phyloP scores from a whole-genome alignment of 2,113 vertebrate genomes.

The Lophius piscatorius region DNA sequence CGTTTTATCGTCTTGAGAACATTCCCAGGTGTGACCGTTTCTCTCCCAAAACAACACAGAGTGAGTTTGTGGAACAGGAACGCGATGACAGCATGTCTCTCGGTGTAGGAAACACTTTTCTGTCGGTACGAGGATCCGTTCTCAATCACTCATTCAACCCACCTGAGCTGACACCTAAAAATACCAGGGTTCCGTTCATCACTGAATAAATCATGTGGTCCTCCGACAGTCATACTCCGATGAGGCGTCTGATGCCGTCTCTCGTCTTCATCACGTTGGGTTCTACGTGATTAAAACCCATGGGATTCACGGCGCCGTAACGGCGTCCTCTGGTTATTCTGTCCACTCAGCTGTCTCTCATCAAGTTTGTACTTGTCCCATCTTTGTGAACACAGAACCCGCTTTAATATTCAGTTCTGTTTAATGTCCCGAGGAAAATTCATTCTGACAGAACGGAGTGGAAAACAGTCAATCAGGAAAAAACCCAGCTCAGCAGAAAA shows the following conservation, averaged over 20 bases:
- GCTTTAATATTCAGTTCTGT: slow-evolving; percentile 6
- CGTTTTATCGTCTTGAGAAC: too few relatives aligned
- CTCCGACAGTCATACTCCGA: slow-evolving; percentile 45
- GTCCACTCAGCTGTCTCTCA: slow-evolving; percentile 25
- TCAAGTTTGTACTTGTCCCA: slow-evolving; percentile 3
- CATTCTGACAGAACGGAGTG: background rate
- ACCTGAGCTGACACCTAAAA: slow-evolving; percentile 76
- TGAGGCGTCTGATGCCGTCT: slow-evolving; percentile 20
- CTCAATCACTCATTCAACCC: slow-evolving; percentile 69
- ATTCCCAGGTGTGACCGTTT: too few relatives aligned
- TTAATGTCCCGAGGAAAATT: slow-evolving; percentile 22
- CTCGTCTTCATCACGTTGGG: slow-evolving; percentile 19
- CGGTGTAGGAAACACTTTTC: slow-evolving; percentile 39
- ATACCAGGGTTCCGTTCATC: slow-evolving; percentile 68
- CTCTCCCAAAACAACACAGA: too few relatives aligned
- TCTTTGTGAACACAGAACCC: slow-evolving; percentile 6
- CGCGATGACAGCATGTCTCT: background rate
- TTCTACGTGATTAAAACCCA: slow-evolving; percentile 18
- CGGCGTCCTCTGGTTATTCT: slow-evolving; percentile 10
- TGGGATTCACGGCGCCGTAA: too few relatives aligned
- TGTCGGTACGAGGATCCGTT: slow-evolving; percentile 59
- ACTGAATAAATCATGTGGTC: slow-evolving; percentile 70
- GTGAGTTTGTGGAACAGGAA: too few relatives aligned
- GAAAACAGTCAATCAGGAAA: slow-evolving; percentile 7
- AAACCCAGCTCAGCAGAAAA: slow-evolving; percentile 8